A percentile compares a stretch with the other conserved stretches of the same genome.
Conservation (phyloP, 1,140 invertebrate species). For the Pachypeltis micranthus region DNA sequence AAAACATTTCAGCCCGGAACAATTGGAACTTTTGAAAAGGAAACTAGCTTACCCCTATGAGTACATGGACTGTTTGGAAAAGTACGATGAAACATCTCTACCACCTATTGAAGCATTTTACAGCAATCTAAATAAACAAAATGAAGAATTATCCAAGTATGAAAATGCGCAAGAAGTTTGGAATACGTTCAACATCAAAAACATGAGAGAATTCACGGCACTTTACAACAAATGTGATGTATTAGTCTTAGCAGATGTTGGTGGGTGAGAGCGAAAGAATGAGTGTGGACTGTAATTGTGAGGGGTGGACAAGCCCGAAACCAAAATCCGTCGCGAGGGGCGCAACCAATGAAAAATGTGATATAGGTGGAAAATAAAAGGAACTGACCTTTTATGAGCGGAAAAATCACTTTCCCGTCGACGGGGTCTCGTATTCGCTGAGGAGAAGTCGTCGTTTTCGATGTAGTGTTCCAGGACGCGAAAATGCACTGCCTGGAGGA, state of each 20-base stretch:
- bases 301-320: too few species aligned
- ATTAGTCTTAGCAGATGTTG: constrained; percentile 34
- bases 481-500: too few species aligned
- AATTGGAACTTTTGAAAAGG: constrained; percentile 19
- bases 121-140: constrained; percentile 28
- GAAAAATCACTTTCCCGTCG: too few species aligned
- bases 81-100: constrained; percentile 30
- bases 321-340: too few species aligned
- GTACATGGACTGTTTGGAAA: constrained; percentile 28
- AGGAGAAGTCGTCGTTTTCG: too few species aligned
- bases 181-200: constrained; percentile 33
- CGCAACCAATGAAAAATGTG: too few species aligned
- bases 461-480: too few species aligned
- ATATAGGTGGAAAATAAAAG: too few species aligned
- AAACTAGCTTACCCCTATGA: constrained; percentile 33
- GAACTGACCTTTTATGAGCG: too few species aligned
- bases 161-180: constrained; percentile 36
- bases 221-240: constrained; percentile 36
- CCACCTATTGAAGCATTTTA: constrained; percentile 30
- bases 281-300: too few species aligned
- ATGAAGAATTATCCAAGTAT: constrained; percentile 33
- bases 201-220: constrained; percentile 29
- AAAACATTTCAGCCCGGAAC: not conserved
- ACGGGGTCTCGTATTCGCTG: too few species aligned
- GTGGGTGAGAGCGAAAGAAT: too few species aligned